Evolutionary conservation across 2,113 vertebrate genomes (phyloP).

Genomic region (Calyptomena viridis): DNA sequence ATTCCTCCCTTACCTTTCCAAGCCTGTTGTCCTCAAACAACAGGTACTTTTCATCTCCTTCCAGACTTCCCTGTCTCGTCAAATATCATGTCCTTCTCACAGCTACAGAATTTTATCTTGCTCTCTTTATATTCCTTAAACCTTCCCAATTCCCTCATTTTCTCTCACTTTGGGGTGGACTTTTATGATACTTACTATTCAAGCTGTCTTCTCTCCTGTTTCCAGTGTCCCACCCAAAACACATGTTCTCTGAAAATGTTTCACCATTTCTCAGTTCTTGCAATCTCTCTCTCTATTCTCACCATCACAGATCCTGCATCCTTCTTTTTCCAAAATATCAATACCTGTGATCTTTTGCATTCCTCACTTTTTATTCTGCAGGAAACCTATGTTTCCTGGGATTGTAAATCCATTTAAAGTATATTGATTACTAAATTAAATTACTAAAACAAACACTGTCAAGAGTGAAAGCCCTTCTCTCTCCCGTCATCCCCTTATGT

Average conservation of each 20-base stretch:
- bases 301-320: not conserved
- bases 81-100: not conserved
- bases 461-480: not conserved
- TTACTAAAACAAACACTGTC: not conserved
- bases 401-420: not conserved
- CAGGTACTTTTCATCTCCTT: not conserved
- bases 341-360: fast-evolving
- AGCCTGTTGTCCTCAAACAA: not conserved
- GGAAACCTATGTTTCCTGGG: not conserved
- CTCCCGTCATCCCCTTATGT: not conserved
- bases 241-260: not conserved
- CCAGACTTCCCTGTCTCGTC: not conserved
- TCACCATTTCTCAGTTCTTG: not conserved
- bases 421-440: not conserved
- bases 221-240: not conserved
- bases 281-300: not conserved
- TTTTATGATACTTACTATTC: not conserved
- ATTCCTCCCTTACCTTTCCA: not conserved
- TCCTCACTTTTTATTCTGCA: not conserved
- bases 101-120: not conserved
- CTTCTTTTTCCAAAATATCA: not conserved
- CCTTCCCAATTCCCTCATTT: not conserved
- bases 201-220: not conserved
- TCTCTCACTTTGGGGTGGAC: not conserved
- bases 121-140: not conserved